phyloP scores from a whole-genome alignment of 1,140 invertebrate genomes.

The Holcopasites calliopsidis region DNA sequence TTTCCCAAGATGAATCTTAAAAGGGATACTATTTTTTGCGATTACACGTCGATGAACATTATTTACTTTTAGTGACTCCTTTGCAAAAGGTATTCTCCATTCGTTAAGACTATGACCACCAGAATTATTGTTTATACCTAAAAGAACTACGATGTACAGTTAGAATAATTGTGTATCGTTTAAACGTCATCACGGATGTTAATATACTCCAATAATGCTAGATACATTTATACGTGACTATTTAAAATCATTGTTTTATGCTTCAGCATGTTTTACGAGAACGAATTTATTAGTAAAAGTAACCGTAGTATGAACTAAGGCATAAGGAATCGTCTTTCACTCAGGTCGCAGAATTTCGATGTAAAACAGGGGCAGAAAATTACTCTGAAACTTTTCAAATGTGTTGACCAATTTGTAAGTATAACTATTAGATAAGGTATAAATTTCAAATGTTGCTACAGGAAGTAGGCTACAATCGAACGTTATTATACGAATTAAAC shows the following conservation, averaged over 20 bases:
- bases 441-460: slow-evolving; percentile 41
- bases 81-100: not conserved
- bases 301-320: slow-evolving; percentile 12
- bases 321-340: slow-evolving; percentile 2
- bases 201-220: not conserved
- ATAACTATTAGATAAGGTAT: slow-evolving; percentile 33
- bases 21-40: not conserved
- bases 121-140: slow-evolving; percentile 2
- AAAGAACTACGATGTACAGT: not conserved
- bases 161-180: slow-evolving; percentile 5
- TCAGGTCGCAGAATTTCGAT: slow-evolving; percentile 11
- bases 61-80: not conserved
- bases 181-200: not conserved
- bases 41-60: slow-evolving; percentile 16
- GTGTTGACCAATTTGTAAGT: slow-evolving; percentile 58
- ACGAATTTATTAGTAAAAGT: not conserved
- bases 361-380: slow-evolving; percentile 37
- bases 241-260: not conserved
- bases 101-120: not conserved
- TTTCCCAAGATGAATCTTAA: not conserved
- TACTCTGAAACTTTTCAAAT: slow-evolving; percentile 37
- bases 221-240: not conserved
- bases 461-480: too few relatives aligned
- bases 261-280: not conserved
- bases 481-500: slow-evolving; percentile 35